Conservation (phyloP, 2,113 vertebrate species). For the Hystrix cristata region DNA sequence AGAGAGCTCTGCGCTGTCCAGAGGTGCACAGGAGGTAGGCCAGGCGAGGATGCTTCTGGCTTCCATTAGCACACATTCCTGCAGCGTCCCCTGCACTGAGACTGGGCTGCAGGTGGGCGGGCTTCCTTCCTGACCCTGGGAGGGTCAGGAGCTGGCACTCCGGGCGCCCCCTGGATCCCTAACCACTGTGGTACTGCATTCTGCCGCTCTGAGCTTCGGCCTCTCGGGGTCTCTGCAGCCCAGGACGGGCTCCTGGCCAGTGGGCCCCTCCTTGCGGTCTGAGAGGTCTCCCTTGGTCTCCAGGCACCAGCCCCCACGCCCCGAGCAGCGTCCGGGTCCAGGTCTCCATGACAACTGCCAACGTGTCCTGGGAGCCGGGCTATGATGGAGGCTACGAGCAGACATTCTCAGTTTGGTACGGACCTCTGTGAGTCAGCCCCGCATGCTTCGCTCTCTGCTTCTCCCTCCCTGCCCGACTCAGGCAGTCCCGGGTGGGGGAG, state of each 20-base stretch:
- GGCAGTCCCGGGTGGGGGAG: constrained; percentile 60
- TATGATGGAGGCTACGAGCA: constrained; percentile 99
- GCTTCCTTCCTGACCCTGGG: not conserved
- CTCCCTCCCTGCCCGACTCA: constrained; percentile 81
- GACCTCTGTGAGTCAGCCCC: constrained; percentile 99
- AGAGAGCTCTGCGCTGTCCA: not conserved
- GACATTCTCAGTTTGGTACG: constrained; percentile 99
- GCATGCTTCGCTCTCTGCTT: constrained; percentile 99
- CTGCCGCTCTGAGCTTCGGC: not conserved
- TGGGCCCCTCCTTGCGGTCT: not conserved
- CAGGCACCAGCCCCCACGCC: constrained; percentile 99
- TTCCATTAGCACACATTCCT: not conserved
- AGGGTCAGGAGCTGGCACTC: not conserved
- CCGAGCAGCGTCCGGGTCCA: constrained; percentile 95
- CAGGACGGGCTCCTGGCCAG: not conserved
- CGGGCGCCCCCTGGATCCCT: rapidly evolving
- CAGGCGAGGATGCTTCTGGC: not conserved
- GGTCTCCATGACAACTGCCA: constrained; percentile 96
- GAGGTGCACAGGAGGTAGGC: not conserved
- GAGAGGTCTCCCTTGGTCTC: constrained; percentile 64
- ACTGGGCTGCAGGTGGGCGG: not conserved
- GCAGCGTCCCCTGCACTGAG: not conserved
- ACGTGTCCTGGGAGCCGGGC: constrained; percentile 98
- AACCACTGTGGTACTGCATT: rapidly evolving
- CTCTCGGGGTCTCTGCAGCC: not conserved